phyloP scores from a whole-genome alignment of 2,113 vertebrate species.

The Pollachius pollachius region DNA sequence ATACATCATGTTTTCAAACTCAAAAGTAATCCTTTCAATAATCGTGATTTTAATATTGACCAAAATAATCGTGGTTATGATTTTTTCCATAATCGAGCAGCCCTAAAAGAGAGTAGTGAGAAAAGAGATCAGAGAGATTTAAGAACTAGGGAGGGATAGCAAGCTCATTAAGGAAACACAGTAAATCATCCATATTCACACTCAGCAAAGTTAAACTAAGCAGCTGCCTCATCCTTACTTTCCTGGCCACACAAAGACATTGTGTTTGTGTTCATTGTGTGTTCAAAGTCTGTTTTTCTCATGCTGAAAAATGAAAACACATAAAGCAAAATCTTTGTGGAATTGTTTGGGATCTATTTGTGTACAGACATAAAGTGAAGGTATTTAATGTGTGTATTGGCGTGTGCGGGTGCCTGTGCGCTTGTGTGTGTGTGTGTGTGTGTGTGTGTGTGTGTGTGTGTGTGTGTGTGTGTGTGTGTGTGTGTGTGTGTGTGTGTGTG shows the following conservation, averaged over 20 bases:
- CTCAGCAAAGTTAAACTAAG: slow-evolving; percentile 4
- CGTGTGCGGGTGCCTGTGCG: not conserved
- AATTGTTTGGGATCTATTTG: slow-evolving; percentile 1
- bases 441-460: slow-evolving; percentile 11
- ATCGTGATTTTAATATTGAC: too few species aligned
- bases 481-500: not conserved
- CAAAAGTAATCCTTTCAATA: too few species aligned
- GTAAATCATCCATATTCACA: slow-evolving; percentile 48
- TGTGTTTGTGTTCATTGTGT: not conserved
- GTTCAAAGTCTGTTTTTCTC: not conserved
- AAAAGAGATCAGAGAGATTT: slow-evolving; percentile 39
- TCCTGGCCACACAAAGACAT: not conserved
- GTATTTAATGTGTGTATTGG: not conserved
- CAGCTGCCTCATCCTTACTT: not conserved
- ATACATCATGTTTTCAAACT: too few species aligned
- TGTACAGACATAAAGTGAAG: too few species aligned
- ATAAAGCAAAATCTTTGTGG: slow-evolving; percentile 46
- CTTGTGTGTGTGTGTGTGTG: slow-evolving; percentile 5
- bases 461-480: not conserved
- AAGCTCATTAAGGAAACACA: slow-evolving; percentile 48
- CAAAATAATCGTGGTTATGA: too few species aligned
- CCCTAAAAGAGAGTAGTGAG: not conserved
- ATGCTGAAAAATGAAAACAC: slow-evolving; percentile 26
- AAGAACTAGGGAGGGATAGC: slow-evolving; percentile 11
- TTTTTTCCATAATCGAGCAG: too few species aligned